Evolutionary conservation across 35 echinoderm and acorn worm genomes (phyloP).

Genomic region (Eucidaris tribuloides): DNA sequence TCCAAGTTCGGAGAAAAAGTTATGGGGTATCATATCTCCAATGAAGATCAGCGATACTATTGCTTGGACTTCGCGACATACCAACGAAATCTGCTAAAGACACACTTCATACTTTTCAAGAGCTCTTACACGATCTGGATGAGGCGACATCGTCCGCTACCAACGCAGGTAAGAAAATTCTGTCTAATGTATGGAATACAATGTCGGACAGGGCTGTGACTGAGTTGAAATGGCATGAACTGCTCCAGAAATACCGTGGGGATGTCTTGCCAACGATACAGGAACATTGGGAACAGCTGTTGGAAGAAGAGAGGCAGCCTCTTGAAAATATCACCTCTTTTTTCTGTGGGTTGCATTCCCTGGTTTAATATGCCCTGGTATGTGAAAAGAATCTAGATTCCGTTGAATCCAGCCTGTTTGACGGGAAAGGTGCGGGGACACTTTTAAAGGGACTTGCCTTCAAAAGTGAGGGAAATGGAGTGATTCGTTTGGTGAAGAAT

Average conservation of each 20-base stretch:
- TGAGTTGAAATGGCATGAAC: conserved; percentile 28
- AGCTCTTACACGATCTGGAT: too few relatives aligned
- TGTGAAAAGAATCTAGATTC: background rate
- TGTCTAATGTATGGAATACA: background rate
- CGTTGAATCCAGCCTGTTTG: background rate
- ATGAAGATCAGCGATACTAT: too few relatives aligned
- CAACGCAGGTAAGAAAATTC: background rate
- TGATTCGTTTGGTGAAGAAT: background rate
- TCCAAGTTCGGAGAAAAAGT: too few relatives aligned
- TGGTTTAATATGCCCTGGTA: conserved; percentile 16
- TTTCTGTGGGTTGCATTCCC: conserved; percentile 16
- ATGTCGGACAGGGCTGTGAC: conserved; percentile 16
- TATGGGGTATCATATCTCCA: too few relatives aligned
- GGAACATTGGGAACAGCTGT: background rate
- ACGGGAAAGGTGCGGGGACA: background rate
- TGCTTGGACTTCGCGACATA: too few relatives aligned
- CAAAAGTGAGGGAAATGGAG: background rate
- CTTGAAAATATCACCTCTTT: background rate
- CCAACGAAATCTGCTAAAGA: too few relatives aligned
- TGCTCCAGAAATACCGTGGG: background rate
- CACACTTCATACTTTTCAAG: too few relatives aligned
- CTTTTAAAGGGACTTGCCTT: background rate
- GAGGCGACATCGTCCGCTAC: background rate
- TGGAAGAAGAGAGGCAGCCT: background rate
- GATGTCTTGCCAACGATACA: background rate